Evolutionary conservation across 2,888 invertebrate species (phyloP).

Genomic region (Tortricodes alternella): DNA sequence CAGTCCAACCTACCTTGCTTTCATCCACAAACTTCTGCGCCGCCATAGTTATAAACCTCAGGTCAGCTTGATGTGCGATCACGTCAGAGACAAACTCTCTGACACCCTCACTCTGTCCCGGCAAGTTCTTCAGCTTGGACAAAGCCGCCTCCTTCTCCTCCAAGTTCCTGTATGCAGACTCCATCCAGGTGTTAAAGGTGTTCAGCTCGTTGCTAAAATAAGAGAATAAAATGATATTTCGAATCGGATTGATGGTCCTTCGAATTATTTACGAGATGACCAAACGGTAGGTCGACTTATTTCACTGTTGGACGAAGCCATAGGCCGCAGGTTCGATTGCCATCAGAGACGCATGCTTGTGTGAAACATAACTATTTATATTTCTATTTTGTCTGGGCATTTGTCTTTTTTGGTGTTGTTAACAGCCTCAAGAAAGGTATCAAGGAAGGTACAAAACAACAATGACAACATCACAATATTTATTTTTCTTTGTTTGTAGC

Average conservation of each 20-base stretch:
- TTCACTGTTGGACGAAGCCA: no score
- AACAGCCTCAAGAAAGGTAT: no score
- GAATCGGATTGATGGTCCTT: background rate
- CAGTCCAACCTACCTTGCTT: constrained; percentile 86
- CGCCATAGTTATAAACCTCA: constrained; percentile 97
- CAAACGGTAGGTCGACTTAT: no score
- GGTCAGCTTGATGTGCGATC: constrained; percentile 97
- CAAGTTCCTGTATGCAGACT: constrained; percentile 88
- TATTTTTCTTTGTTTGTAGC: no score
- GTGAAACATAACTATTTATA: no score
- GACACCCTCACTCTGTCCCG: constrained; percentile 89
- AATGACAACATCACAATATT: no score
- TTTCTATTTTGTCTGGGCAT: no score
- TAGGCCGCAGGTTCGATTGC: no score
- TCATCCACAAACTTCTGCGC: constrained; percentile 98
- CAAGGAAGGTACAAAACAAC: no score
- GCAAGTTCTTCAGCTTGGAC: constrained; percentile 88
- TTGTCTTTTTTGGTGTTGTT: no score
- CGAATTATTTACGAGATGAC: no score
- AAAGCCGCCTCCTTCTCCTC: constrained; percentile 93
- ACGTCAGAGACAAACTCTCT: constrained; percentile 96
- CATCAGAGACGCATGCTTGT: no score
- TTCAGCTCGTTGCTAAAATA: constrained; percentile 87
- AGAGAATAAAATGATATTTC: constrained; percentile 20
- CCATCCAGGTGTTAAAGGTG: constrained; percentile 93